Conservation (phyloP, 2,888 invertebrate genomes). For the Drosophila subsilvestris region DNA sequence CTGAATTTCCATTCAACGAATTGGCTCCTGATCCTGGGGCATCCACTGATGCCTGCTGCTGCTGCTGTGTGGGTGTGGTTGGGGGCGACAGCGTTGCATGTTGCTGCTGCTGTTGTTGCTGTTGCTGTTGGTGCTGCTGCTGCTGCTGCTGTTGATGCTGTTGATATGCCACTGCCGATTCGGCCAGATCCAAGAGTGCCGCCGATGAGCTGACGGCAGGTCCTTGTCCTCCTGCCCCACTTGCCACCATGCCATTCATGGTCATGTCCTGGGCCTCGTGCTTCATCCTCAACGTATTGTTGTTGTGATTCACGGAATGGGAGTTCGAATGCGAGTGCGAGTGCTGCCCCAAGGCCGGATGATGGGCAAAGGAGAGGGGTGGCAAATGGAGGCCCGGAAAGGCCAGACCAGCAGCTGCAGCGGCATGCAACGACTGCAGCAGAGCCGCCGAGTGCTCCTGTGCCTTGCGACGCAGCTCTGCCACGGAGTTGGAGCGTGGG, state of each 20-base stretch:
- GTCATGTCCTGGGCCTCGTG: constrained; percentile 84
- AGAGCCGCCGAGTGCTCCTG: constrained; percentile 97
- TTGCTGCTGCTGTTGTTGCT: constrained; percentile 63
- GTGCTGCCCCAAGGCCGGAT: constrained; percentile 75
- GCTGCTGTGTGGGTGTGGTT: constrained; percentile 77
- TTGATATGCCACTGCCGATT: constrained; percentile 71
- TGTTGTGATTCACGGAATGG: constrained; percentile 56
- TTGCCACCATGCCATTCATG: constrained; percentile 80
- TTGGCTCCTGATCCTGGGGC: constrained; percentile 49
- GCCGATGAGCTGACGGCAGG: constrained; percentile 56
- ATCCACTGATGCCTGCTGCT: constrained; percentile 40
- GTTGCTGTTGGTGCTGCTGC: constrained; percentile 63
- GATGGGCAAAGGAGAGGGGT: constrained; percentile 84
- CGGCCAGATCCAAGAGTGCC: constrained; percentile 65
- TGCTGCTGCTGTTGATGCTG: constrained; percentile 70
- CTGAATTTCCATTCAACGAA: constrained; percentile 50
- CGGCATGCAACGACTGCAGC: constrained; percentile 88
- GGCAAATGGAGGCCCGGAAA: constrained; percentile 85
- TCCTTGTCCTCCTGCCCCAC: constrained; percentile 11
- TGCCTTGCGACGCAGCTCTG: constrained; percentile 95
- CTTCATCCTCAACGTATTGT: constrained; percentile 76
- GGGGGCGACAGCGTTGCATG: constrained; percentile 77
- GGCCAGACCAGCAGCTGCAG: constrained; percentile 84
- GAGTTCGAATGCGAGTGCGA: neutral
- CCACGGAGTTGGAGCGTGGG: constrained; percentile 93